These are phyloP conservation scores for Coluber constrictor DNA, from an alignment of 2,797 vertebrate genomes.

Conservation along the genomic window DNA sequence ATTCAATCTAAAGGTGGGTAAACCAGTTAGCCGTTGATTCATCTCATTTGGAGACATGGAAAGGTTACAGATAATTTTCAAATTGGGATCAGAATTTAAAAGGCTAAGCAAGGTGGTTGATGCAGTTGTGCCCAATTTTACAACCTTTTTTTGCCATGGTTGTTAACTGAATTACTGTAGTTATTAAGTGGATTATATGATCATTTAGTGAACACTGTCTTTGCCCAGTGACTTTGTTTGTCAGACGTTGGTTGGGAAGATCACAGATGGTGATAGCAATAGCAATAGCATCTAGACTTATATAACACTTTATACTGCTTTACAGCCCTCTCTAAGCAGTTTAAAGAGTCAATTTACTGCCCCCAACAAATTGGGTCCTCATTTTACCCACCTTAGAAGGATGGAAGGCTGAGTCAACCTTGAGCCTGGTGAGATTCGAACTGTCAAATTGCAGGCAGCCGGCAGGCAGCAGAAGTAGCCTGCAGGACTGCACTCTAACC, in stretches of 20 bases:
- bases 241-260: neutral
- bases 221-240: neutral
- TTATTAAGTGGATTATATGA: neutral
- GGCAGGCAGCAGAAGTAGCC: no score
- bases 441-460: no score
- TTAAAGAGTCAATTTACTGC: no score
- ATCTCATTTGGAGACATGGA: neutral
- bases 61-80: neutral
- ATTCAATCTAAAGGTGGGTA: neutral
- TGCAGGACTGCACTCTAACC: no score
- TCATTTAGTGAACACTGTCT: neutral
- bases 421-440: no score
- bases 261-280: neutral
- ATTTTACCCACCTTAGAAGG: no score
- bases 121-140: neutral
- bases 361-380: no score
- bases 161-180: neutral
- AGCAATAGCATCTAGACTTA: no score
- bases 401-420: no score
- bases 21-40: neutral
- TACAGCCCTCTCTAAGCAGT: no score
- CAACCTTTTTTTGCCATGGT: neutral
- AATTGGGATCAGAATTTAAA: neutral
- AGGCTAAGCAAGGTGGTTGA: neutral
- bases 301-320: no score